Evolutionary conservation across 2,888 invertebrate genomes (phyloP).

Genomic region (Lycia hirtaria): DNA sequence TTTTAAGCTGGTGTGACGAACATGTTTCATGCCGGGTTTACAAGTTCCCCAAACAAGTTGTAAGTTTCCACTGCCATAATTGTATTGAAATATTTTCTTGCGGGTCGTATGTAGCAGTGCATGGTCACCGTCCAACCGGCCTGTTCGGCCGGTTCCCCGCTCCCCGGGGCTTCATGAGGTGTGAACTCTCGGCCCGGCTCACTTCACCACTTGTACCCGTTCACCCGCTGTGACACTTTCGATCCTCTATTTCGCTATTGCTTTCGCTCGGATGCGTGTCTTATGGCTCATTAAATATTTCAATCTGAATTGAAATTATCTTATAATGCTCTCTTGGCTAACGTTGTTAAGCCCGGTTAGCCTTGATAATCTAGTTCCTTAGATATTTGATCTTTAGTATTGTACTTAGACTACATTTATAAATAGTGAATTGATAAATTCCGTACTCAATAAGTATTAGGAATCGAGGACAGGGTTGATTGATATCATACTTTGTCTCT

Average conservation of each 20-base stretch:
- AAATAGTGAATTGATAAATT: background rate
- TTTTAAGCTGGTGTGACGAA: too few relatives aligned
- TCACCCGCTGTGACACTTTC: conserved; percentile 63
- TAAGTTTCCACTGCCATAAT: background rate
- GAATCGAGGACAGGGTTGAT: background rate
- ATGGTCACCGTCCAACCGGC: background rate
- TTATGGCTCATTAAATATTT: conserved; percentile 25
- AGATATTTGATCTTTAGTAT: conserved; percentile 11
- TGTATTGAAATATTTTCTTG: conserved; percentile 1
- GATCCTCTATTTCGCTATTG: conserved; percentile 42
- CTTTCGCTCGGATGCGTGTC: conserved; percentile 9
- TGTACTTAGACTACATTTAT: conserved; percentile 1
- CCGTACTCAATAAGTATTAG: background rate
- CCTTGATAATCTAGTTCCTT: conserved; percentile 14
- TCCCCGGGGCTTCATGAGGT: conserved; percentile 74
- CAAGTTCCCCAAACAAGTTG: too few relatives aligned
- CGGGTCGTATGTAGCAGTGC: conserved; percentile 16
- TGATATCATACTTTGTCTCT: too few relatives aligned
- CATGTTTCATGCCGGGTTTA: background rate
- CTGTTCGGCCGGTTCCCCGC: conserved; percentile 59
- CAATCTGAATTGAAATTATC: conserved; percentile 24
- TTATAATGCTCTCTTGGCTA: background rate
- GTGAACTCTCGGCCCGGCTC: conserved; percentile 68
- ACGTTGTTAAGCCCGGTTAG: conserved; percentile 1
- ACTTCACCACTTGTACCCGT: conserved; percentile 52